Percentiles rank a stretch among this genome's conserved stretches.
phyloP scores from a whole-genome alignment of 2,888 invertebrate genomes.

The Mongoloraphidia duomilia region DNA sequence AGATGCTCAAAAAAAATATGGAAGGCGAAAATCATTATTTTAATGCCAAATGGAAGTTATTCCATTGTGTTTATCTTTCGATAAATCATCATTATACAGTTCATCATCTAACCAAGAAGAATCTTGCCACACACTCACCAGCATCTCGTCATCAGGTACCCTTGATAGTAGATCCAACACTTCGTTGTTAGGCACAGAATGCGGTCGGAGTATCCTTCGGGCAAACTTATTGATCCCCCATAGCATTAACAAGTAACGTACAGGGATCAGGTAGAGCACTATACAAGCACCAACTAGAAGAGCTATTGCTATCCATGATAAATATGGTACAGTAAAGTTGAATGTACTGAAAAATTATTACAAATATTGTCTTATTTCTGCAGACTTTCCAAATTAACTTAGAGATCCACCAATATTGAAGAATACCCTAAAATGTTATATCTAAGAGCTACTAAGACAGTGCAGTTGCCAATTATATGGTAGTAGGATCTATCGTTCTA shows the following conservation, averaged over 20 bases:
- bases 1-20: too few relatives aligned
- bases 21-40: too few relatives aligned
- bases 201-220: conserved; percentile 79
- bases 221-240: conserved; percentile 95
- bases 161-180: conserved; percentile 85
- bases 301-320: conserved; percentile 82
- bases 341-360: conserved; percentile 57
- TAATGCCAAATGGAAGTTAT: too few relatives aligned
- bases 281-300: conserved; percentile 57
- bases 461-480: too few relatives aligned
- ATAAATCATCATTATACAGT: too few relatives aligned
- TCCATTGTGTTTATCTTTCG: too few relatives aligned
- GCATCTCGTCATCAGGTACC: conserved; percentile 85
- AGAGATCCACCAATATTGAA: too few relatives aligned
- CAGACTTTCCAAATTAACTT: conserved; percentile 1
- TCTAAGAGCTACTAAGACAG: not conserved
- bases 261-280: conserved; percentile 77
- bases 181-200: conserved; percentile 95
- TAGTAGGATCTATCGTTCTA: too few relatives aligned
- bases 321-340: conserved; percentile 93
- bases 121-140: conserved; percentile 46
- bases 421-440: not conserved
- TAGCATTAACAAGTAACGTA: conserved; percentile 75
- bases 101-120: not conserved
- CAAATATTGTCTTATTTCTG: conserved; percentile 1